phyloP scores from a whole-genome alignment of 2,888 invertebrate genomes.

The Chouioia cunea region DNA sequence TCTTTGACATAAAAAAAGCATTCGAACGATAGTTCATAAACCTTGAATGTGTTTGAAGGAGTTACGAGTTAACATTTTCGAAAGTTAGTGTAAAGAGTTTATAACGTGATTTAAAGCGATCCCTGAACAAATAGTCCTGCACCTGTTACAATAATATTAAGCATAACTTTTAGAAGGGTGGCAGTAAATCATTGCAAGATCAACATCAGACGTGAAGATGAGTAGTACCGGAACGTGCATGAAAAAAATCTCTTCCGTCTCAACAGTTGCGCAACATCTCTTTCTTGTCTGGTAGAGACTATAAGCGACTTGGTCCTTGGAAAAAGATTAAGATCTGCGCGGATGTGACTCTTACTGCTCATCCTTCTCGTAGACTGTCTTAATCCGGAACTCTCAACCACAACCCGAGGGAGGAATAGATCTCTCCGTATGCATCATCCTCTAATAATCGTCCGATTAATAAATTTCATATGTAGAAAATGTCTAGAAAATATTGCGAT shows the following conservation, averaged over 20 bases:
- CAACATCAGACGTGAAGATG: slow-evolving; percentile 14
- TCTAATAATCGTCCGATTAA: slow-evolving; percentile 53
- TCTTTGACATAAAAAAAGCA: too few relatives aligned
- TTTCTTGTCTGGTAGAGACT: background rate
- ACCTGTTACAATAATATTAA: slow-evolving; percentile 17
- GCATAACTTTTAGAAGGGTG: background rate
- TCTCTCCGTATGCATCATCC: background rate
- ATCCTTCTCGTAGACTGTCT: slow-evolving; percentile 23
- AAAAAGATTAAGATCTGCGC: slow-evolving; percentile 43
- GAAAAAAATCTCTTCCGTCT: slow-evolving; percentile 11
- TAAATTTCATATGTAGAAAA: too few relatives aligned
- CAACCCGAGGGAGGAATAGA: background rate
- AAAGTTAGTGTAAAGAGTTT: too few relatives aligned
- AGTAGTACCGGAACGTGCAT: background rate
- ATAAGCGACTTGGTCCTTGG: slow-evolving; percentile 31
- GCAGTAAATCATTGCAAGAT: slow-evolving; percentile 34
- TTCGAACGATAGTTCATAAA: too few relatives aligned
- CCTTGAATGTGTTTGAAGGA: too few relatives aligned
- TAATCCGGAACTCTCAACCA: slow-evolving; percentile 27
- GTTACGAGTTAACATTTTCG: too few relatives aligned
- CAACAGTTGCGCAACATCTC: slow-evolving; percentile 31
- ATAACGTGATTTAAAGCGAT: too few relatives aligned
- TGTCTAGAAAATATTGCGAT: slow-evolving; percentile 10
- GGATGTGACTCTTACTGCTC: slow-evolving; percentile 24
- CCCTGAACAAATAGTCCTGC: background rate